Conservation (phyloP, 2,113 vertebrate species). For the Paratilapia polleni region DNA sequence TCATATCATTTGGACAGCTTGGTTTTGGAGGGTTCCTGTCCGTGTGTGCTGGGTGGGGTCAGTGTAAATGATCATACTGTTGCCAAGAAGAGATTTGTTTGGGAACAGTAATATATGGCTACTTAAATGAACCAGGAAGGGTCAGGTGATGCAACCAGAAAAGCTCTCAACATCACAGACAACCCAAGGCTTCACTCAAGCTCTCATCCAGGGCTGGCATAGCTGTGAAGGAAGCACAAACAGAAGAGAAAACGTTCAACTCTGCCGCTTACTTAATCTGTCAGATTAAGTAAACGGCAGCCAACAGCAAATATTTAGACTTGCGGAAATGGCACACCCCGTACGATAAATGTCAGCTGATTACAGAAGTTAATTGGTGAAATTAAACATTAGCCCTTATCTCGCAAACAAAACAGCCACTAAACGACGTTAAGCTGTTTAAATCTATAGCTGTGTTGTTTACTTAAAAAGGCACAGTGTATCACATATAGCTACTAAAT, state of each 20-base stretch:
- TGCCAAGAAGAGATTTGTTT: conserved; percentile 35
- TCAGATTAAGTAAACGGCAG: too few species aligned
- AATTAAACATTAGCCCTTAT: not conserved
- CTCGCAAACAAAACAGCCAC: not conserved
- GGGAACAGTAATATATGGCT: not conserved
- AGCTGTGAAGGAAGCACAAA: conserved; percentile 49
- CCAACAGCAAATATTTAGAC: not conserved
- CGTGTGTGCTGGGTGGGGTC: conserved; percentile 69
- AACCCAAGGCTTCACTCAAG: conserved; percentile 20
- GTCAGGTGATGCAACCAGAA: conserved; percentile 11
- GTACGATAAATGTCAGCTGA: not conserved
- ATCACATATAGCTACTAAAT: not conserved
- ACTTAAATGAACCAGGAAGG: conserved; percentile 10
- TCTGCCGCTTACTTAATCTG: not conserved
- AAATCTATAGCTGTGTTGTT: not conserved
- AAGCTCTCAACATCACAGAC: conserved; percentile 36
- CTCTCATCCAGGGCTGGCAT: conserved; percentile 18
- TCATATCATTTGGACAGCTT: conserved; percentile 98
- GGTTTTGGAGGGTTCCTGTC: conserved; percentile 74
- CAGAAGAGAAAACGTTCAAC: conserved; percentile 4
- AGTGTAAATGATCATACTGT: conserved; percentile 59
- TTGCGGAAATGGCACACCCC: not conserved
- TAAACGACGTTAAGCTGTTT: not conserved
- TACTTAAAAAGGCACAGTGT: not conserved
- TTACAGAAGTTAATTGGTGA: not conserved